Evolutionary conservation across 2,113 vertebrate species (phyloP).

Genomic region (Cheirogaleus medius): DNA sequence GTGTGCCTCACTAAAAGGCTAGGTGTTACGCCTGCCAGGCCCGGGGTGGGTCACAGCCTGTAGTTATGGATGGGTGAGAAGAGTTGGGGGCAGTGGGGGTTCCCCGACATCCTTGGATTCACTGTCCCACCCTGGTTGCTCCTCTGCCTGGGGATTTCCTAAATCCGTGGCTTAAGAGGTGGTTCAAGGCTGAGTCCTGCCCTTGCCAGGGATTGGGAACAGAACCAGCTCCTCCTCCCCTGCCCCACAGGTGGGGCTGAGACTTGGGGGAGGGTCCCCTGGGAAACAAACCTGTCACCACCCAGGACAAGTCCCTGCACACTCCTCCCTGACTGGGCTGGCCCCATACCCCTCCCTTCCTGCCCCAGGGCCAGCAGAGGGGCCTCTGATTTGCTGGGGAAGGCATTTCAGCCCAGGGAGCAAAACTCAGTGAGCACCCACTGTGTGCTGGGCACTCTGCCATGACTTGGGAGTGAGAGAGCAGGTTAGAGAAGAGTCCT

Average conservation of each 20-base stretch:
- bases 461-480: background rate
- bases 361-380: background rate
- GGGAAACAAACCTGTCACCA: background rate
- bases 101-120: background rate
- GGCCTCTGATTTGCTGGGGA: background rate
- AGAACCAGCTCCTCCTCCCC: background rate
- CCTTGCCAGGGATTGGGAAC: background rate
- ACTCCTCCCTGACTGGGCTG: background rate
- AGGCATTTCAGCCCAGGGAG: background rate
- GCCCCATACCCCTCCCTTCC: background rate
- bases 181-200: background rate
- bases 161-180: background rate
- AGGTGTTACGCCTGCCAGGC: background rate
- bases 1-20: background rate
- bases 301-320: slow-evolving; percentile 13
- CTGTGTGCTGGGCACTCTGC: background rate
- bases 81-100: background rate
- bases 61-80: background rate
- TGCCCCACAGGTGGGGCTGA: background rate
- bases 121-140: background rate
- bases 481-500: background rate
- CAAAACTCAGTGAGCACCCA: background rate
- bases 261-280: background rate
- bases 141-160: background rate
- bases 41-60: background rate